Conservation (phyloP, 2,888 invertebrate species). For the Hypselothyrea guttata region DNA sequence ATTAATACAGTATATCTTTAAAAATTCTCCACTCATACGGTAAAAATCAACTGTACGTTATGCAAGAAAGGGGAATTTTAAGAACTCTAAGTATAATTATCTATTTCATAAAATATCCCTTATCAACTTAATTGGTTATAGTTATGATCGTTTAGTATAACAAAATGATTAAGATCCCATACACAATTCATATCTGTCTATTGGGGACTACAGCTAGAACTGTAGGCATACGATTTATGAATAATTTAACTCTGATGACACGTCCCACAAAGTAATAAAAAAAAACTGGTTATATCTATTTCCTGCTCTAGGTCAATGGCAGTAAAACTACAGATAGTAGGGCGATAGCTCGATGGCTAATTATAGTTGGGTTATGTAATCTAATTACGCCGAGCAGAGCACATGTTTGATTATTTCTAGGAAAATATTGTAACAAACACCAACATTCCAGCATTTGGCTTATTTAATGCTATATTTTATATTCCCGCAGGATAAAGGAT, state of each 20-base stretch:
- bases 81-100: too few species aligned
- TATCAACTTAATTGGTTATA: too few species aligned
- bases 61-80: too few species aligned
- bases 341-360: slow-evolving; percentile 31
- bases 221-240: slow-evolving; percentile 23
- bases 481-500: slow-evolving; percentile 36
- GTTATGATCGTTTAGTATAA: too few species aligned
- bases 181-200: not conserved
- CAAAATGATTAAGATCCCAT: not conserved
- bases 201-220: slow-evolving; percentile 5
- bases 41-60: too few species aligned
- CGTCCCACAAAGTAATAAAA: slow-evolving; percentile 10
- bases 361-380: slow-evolving; percentile 28
- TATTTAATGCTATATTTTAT: too few species aligned
- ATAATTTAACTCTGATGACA: slow-evolving; percentile 30
- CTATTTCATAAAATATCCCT: too few species aligned
- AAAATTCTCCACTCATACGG: too few species aligned
- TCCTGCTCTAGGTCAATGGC: slow-evolving; percentile 33
- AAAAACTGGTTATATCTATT: not conserved
- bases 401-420: slow-evolving; percentile 12
- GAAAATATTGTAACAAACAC: slow-evolving; percentile 7
- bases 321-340: slow-evolving; percentile 25
- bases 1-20: too few species aligned
- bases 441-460: too few species aligned
- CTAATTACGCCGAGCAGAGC: slow-evolving; percentile 21